Conservation (phyloP, 2,797 vertebrate genomes). For the Cygnus olor region DNA sequence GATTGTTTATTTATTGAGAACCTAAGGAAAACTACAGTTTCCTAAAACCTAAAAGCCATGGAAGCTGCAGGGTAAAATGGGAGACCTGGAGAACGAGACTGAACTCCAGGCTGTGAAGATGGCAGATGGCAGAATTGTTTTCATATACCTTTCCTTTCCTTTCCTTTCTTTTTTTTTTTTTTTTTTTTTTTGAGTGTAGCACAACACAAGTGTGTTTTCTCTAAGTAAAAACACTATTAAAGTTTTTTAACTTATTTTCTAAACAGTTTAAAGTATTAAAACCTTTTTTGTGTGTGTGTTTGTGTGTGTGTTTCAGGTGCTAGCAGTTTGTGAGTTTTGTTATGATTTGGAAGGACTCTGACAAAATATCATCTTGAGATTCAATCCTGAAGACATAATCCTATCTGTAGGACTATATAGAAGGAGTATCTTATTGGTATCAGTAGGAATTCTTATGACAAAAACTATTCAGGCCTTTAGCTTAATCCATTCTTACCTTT, state of each 20-base stretch:
- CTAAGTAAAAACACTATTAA: not conserved
- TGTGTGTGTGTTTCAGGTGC: not conserved
- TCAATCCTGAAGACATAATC: not conserved
- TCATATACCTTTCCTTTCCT: rapidly evolving
- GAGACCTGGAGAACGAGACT: not conserved
- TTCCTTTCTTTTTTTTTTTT: not conserved
- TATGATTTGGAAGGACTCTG: not conserved
- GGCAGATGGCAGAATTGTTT: not conserved
- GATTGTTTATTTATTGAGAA: not conserved
- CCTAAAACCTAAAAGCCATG: not conserved
- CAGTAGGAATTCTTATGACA: not conserved
- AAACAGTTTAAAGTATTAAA: not conserved
- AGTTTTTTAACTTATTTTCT: not conserved
- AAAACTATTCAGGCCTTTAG: not conserved
- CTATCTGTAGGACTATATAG: not conserved
- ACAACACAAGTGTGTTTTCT: not conserved
- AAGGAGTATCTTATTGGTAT: not conserved
- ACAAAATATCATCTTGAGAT: not conserved
- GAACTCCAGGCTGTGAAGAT: not conserved
- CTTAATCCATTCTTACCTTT: not conserved
- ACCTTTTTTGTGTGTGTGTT: not conserved
- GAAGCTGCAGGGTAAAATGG: not conserved
- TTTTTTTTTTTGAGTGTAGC: not conserved
- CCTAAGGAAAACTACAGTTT: rapidly evolving
- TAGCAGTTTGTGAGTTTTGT: not conserved